Evolutionary conservation across 2,113 vertebrate species (phyloP), one percentile per base, ranked within the genome.

Genomic region (Tragelaphus buxtoni): DNA sequence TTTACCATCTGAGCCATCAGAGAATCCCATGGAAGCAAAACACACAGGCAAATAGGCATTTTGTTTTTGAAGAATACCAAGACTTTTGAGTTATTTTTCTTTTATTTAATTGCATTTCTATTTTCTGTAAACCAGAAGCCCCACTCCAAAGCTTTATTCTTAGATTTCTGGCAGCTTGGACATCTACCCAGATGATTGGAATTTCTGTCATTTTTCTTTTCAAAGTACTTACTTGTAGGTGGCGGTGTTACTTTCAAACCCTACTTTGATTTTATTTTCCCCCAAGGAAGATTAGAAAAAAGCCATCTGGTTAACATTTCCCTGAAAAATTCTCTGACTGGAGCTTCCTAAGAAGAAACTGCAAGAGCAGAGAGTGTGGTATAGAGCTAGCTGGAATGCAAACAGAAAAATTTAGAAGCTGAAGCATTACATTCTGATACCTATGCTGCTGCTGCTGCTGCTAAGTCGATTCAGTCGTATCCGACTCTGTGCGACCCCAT

Each of bases 211-310:
- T 91, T 95, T 83, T 55, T 84, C 77, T 89, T 86, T 47, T 69
- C 94, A 96, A 90, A 98, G 96, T 93, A 89, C 96, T 98, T 93
- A 56, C 84, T 97, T 96, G 97, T 98, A 96, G 98, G 96, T 97
- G 97, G 96, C 77, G 79, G 95, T 96, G 97, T 91, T 97, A 76
- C 90, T 96, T 98, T 96, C 92, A 95, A 96, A 97, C 18, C 26
- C 95, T 96, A 96, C 88, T 98, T 97, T 97, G 84, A 95, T 97
- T 97, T 81, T 81, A 97, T 92, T 97, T 97, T 95, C 93, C 86
- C 61, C 87, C 86, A 88, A 51, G 63, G 88, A 97, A 97, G 96
- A 97, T 98, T 97, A 94, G 96, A 96, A 96, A 93, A 93, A 97
- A 95, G 85, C 97, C 97, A 98, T 97, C 97, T 98, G 97, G 94